Percentiles rank a stretch among this genome's conserved stretches.
These are phyloP conservation scores for Ganaspis brasiliensis DNA, from an alignment of 2,888 invertebrate species.

Conservation along the genomic window DNA sequence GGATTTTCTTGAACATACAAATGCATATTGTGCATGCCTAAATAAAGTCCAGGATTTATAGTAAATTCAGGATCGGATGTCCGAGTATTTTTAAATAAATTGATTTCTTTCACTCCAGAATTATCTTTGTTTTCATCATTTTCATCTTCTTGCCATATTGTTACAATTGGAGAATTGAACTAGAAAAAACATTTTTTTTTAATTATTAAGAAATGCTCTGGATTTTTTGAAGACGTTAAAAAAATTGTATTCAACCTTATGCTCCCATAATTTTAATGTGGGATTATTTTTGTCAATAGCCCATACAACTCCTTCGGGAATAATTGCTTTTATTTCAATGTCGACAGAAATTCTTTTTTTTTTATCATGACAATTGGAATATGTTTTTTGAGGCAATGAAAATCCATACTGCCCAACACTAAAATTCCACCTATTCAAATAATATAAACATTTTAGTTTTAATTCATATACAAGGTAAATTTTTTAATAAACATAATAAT, in stretches of 20 bases:
- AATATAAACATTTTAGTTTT: constrained; percentile 18
- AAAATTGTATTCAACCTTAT: constrained; percentile 83
- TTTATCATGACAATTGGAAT: constrained; percentile 80
- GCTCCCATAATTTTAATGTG: constrained; percentile 86
- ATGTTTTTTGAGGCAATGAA: constrained; percentile 82
- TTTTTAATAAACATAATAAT: neutral
- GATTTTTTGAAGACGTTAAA: too few relatives aligned
- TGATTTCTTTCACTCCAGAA: constrained; percentile 84
- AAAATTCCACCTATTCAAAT: constrained; percentile 91
- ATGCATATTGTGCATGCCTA: constrained; percentile 92
- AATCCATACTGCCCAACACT: constrained; percentile 95
- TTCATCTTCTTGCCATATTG: constrained; percentile 91
- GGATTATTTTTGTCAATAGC: constrained; percentile 85
- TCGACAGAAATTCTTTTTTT: constrained; percentile 62
- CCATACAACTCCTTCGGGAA: constrained; percentile 88
- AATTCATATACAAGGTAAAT: constrained; percentile 16
- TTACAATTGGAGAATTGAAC: constrained; percentile 92
- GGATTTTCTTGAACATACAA: constrained; percentile 81
- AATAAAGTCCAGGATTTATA: constrained; percentile 87
- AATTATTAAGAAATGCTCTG: constrained; percentile 35
- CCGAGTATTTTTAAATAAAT: constrained; percentile 87
- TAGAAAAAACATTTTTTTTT: constrained; percentile 76
- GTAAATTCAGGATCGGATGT: constrained; percentile 80
- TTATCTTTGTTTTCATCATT: constrained; percentile 51
- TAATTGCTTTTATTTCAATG: constrained; percentile 85